These are phyloP conservation scores for Acrocera orbiculus DNA, from an alignment of 2,888 invertebrate genomes.

Conservation along the genomic window DNA sequence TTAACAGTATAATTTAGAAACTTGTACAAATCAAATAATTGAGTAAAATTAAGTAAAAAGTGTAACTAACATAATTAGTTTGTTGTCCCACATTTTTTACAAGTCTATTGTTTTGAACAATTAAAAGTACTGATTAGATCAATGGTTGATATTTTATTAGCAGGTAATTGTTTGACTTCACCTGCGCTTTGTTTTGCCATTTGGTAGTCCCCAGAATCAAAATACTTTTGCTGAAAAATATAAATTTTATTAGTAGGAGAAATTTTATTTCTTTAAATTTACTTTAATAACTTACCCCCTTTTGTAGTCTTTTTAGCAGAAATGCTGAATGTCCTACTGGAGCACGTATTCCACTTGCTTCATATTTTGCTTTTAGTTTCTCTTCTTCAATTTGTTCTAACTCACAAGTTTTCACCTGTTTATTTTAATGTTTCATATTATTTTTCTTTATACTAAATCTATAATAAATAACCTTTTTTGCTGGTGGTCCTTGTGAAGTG, in stretches of 20 bases:
- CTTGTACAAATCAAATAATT: too few relatives aligned
- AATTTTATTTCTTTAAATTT: too few relatives aligned
- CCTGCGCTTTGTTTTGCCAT: constrained; percentile 92
- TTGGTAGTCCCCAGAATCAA: constrained; percentile 99
- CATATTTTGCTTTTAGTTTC: constrained; percentile 83
- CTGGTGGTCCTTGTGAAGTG: too few relatives aligned
- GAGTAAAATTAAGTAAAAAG: too few relatives aligned
- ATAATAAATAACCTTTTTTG: too few relatives aligned
- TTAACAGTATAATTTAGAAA: too few relatives aligned
- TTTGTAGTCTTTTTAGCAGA: constrained; percentile 81
- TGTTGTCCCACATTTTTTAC: constrained; percentile 28
- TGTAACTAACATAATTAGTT: too few relatives aligned
- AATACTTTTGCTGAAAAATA: constrained; percentile 93
- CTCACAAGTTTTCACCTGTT: constrained; percentile 40
- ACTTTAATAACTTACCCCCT: constrained; percentile 86
- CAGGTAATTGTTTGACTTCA: constrained; percentile 40
- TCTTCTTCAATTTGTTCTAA: constrained; percentile 82
- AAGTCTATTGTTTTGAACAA: constrained; percentile 71
- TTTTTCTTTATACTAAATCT: too few relatives aligned
- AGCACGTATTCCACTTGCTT: constrained; percentile 49
- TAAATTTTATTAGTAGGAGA: too few relatives aligned
- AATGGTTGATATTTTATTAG: constrained; percentile 59
- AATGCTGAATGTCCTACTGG: constrained; percentile 76
- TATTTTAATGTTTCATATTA: too few relatives aligned
- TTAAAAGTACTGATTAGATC: too few relatives aligned